Conservation (phyloP, 1,140 invertebrate species). For the Heliconius eleuchia region DNA sequence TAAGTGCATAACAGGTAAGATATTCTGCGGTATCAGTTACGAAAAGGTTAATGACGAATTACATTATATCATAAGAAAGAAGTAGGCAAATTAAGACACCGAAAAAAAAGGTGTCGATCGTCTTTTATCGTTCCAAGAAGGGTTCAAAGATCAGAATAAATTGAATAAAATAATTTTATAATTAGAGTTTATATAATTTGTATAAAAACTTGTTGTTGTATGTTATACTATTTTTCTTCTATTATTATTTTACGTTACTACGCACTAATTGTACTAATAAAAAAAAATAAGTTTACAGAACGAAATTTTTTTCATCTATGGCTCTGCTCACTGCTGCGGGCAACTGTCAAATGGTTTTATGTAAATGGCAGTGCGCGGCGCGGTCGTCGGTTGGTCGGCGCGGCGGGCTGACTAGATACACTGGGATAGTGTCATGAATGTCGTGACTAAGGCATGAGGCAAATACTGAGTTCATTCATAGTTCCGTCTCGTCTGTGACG, state of each 20-base stretch:
- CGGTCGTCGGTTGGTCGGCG: slow-evolving; percentile 22
- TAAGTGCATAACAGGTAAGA: too few relatives aligned
- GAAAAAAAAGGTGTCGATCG: too few relatives aligned
- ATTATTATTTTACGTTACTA: not conserved
- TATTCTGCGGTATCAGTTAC: too few relatives aligned
- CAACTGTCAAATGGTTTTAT: slow-evolving; percentile 35
- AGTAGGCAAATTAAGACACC: too few relatives aligned
- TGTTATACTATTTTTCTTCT: too few relatives aligned
- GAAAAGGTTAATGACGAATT: too few relatives aligned
- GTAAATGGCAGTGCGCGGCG: slow-evolving; percentile 21
- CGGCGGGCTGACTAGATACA: slow-evolving; percentile 23
- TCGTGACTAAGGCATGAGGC: slow-evolving; percentile 43
- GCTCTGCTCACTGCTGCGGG: not conserved
- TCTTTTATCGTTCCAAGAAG: too few relatives aligned
- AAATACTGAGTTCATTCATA: slow-evolving; percentile 58
- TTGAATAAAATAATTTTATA: too few relatives aligned
- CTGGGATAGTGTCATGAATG: slow-evolving; percentile 43
- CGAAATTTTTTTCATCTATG: not conserved
- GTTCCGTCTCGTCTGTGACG: slow-evolving; percentile 57
- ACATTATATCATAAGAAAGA: too few relatives aligned
- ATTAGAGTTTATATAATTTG: too few relatives aligned
- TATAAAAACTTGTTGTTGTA: too few relatives aligned
- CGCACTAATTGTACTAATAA: not conserved
- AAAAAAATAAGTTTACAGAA: not conserved
- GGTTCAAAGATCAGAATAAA: too few relatives aligned